A percentile compares a stretch with the other conserved stretches of the same genome.
Evolutionary conservation across 2,888 invertebrate species (phyloP).

Genomic region (Abrostola triplasia): DNA sequence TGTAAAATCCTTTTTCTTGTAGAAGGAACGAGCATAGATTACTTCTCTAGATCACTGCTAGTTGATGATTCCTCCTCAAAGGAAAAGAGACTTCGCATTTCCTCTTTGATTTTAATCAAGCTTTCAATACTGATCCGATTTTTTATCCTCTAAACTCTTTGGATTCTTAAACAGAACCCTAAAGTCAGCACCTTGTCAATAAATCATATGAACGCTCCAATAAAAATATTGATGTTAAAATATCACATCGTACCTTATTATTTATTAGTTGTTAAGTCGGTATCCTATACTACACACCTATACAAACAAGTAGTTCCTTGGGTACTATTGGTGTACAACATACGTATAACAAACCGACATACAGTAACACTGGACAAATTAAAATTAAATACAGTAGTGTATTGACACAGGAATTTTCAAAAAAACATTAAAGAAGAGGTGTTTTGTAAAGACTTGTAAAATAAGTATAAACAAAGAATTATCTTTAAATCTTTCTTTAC

Average conservation of each 20-base stretch:
- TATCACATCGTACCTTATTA: slow-evolving; percentile 38
- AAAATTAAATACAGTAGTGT: too few relatives aligned
- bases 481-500: not conserved
- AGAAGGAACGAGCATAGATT: too few relatives aligned
- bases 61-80: too few relatives aligned
- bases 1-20: too few relatives aligned
- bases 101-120: too few relatives aligned
- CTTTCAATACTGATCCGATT: slow-evolving; percentile 16
- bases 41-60: too few relatives aligned
- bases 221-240: slow-evolving; percentile 63
- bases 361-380: not conserved
- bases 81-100: too few relatives aligned
- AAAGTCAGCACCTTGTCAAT: slow-evolving; percentile 63
- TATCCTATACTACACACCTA: slow-evolving; percentile 43
- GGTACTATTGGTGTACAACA: not conserved
- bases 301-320: slow-evolving; percentile 28
- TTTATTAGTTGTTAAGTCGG: slow-evolving; percentile 46
- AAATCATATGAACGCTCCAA: slow-evolving; percentile 66
- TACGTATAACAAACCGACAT: not conserved
- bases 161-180: slow-evolving; percentile 50
- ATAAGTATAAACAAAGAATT: too few relatives aligned
- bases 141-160: not conserved
- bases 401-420: too few relatives aligned
- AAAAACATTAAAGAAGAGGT: too few relatives aligned
- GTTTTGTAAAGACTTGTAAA: too few relatives aligned